Evolutionary conservation across 2,888 invertebrate species (phyloP).

Genomic region (Tiphia femorata): DNA sequence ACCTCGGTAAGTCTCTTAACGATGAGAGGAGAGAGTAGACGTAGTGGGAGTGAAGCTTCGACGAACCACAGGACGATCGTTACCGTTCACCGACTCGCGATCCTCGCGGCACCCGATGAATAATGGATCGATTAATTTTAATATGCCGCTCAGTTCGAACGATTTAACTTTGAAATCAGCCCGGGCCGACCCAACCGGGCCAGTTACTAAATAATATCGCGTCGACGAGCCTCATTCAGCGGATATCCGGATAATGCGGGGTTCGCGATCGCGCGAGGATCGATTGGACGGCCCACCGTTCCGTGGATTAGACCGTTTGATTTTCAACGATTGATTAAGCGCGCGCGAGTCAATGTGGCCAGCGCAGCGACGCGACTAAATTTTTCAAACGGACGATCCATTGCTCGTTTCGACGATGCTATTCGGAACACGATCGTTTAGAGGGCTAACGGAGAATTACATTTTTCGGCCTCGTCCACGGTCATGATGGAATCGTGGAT

Average conservation of each 20-base stretch:
- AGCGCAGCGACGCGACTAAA: no score
- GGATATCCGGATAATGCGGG: background rate
- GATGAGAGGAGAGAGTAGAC: no score
- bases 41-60: no score
- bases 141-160: background rate
- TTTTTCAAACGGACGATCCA: no score
- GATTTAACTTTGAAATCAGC: background rate
- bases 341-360: no score
- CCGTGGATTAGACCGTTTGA: no score
- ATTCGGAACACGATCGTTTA: no score
- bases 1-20: background rate
- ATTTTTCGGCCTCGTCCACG: no score
- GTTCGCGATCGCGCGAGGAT: background rate
- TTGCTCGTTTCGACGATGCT: no score
- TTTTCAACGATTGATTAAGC: no score
- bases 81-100: background rate
- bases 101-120: background rate
- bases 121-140: constrained; percentile 1
- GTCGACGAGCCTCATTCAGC: background rate
- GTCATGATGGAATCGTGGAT: no score
- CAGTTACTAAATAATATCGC: constrained; percentile 1
- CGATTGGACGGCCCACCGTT: background rate
- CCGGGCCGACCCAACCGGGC: background rate
- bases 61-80: background rate
- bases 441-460: no score